Base-by-base conservation (phyloP, 2,888 invertebrate genomes). In the Embidobia sp. region DNA sequence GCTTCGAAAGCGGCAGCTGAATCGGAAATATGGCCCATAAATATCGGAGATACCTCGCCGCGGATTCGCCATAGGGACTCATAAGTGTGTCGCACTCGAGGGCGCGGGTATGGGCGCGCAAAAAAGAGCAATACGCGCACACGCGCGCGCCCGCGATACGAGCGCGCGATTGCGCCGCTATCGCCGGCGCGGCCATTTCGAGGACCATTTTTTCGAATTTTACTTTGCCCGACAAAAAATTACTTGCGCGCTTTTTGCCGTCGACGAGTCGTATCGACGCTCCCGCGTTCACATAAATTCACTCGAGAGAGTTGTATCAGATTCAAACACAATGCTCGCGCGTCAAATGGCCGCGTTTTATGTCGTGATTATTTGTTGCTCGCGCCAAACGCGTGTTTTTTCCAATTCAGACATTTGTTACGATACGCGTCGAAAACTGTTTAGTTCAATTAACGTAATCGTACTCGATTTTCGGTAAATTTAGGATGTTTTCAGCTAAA, bases 11-110 rank as follows among this genome's bases (percentile, higher is more conserved):
- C 86, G 82, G 85, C 88, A 88, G 88, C 86, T 82, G 85, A 87
- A 88, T 87, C 88, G 89, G 88, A 89, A 89, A 89, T 89, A 89
- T 89, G 87, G 89, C 85, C 87, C 88, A 89, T 89, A 89, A 89
- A 89, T 89, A 89, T 89, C 84, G 86, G 85, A 87, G 87, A 88
- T 88, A 88, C 82, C 83, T 81, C 46, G 61, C 69, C 51, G 81
- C 69, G 80, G 82, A 79, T 79, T 49, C 63, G 63, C 37, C 19
- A 31, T 48, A 46, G 53, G 27, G 19, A 37, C 8, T 27, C 27
- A 22, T 72, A 48, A 66, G 64, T 59, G 64, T 48, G 67, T 69
- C 67, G 57, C 35, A 40, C 44, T 55, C 66, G 44, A 44, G 10
- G n/a, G 15, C 44, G 37, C 27, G 42, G 16, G 33, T 51, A 13